phyloP scores from a whole-genome alignment of 1,140 invertebrate genomes.

The Meloidogyne floridensis region DNA sequence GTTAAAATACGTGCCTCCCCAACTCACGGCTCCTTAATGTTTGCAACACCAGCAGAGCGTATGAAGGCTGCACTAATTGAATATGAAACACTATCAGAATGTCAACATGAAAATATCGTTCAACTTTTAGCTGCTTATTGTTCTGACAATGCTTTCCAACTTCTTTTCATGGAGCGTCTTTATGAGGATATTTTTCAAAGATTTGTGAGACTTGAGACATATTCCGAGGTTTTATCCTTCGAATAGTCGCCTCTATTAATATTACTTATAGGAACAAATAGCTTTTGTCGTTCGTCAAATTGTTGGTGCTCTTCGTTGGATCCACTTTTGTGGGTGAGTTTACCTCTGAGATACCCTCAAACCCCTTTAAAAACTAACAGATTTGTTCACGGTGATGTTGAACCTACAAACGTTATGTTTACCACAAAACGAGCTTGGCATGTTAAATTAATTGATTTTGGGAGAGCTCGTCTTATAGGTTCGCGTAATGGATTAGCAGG shows the following conservation, averaged over 20 bases:
- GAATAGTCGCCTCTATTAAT: too few relatives aligned
- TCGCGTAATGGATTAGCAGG: slow-evolving; percentile 68
- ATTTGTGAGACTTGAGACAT: slow-evolving; percentile 57
- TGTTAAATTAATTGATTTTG: slow-evolving; percentile 78
- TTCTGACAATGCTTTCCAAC: slow-evolving; percentile 44
- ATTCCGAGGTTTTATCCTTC: slow-evolving; percentile 46
- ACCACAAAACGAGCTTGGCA: slow-evolving; percentile 77
- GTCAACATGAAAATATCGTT: slow-evolving; percentile 64
- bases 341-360: not conserved
- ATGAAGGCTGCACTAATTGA: slow-evolving; percentile 42
- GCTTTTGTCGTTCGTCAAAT: slow-evolving; percentile 62
- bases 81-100: slow-evolving; percentile 52
- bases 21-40: slow-evolving; percentile 24
- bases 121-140: slow-evolving; percentile 45
- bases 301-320: slow-evolving; percentile 59
- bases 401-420: slow-evolving; percentile 96
- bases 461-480: slow-evolving; percentile 69
- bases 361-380: slow-evolving; percentile 69
- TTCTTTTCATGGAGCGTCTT: slow-evolving; percentile 60
- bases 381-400: slow-evolving; percentile 88
- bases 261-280: slow-evolving; percentile 52
- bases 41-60: slow-evolving; percentile 30
- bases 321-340: slow-evolving; percentile 61
- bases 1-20: slow-evolving; percentile 51
- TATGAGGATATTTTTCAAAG: slow-evolving; percentile 65